Conservation (phyloP, 2,797 vertebrate genomes). For the Astyanax mexicanus region DNA sequence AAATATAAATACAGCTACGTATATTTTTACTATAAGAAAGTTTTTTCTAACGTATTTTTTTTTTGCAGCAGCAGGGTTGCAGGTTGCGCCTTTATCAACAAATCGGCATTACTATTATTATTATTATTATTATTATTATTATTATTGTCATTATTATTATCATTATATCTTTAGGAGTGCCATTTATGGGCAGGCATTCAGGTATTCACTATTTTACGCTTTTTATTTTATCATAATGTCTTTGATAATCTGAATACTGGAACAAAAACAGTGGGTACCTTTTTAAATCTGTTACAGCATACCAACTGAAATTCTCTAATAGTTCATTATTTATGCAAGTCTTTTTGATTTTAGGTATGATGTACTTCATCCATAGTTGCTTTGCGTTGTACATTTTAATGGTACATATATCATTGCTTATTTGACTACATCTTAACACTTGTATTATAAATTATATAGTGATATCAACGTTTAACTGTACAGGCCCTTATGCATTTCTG, state of each 20-base stretch:
- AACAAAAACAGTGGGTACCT: background rate
- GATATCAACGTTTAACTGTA: background rate
- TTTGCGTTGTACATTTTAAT: background rate
- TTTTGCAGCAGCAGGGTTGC: no score
- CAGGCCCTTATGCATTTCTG: background rate
- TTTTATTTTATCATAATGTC: background rate
- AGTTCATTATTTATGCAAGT: background rate
- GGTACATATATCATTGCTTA: background rate
- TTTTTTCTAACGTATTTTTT: background rate
- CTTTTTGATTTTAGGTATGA: background rate
- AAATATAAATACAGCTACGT: conserved; percentile 56
- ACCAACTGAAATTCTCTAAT: background rate
- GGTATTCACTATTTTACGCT: background rate
- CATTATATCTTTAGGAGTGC: background rate
- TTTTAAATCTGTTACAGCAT: background rate
- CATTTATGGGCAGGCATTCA: conserved; percentile 11
- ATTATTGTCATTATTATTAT: conserved; percentile 27
- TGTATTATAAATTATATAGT: background rate
- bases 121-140: conserved; percentile 23
- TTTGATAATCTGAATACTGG: conserved; percentile 2
- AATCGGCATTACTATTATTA: conserved; percentile 13
- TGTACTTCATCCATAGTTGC: background rate
- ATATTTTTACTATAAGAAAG: background rate
- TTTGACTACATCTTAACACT: background rate
- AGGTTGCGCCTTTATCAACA: background rate